phyloP scores from a whole-genome alignment of 2,113 vertebrate species.

The Dascyllus trimaculatus region DNA sequence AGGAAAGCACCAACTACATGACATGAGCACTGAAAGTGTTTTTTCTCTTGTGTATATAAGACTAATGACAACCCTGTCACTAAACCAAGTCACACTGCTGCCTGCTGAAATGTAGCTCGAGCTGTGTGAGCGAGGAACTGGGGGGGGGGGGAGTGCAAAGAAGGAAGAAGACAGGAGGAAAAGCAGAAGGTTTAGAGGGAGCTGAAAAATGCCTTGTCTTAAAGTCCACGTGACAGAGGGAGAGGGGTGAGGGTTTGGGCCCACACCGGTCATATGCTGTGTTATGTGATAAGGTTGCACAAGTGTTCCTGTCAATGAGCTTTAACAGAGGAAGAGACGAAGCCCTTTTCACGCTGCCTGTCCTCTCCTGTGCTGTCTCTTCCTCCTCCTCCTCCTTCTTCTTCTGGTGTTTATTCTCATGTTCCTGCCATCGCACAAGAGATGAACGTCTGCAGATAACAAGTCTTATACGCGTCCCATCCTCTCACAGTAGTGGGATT shows the following conservation, averaged over 20 bases:
- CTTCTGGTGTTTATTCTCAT: slow-evolving; percentile 16
- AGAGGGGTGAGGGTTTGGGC: slow-evolving; percentile 34
- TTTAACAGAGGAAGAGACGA: slow-evolving; percentile 35
- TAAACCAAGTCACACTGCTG: slow-evolving; percentile 61
- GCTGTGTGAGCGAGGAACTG: background rate
- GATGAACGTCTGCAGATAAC: slow-evolving; percentile 71
- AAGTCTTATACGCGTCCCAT: slow-evolving; percentile 8
- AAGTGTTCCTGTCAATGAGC: slow-evolving; percentile 68
- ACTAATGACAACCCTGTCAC: slow-evolving; percentile 67
- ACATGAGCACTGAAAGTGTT: slow-evolving; percentile 68
- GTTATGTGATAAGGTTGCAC: slow-evolving; percentile 70
- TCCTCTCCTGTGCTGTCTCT: slow-evolving; percentile 6
- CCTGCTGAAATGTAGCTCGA: slow-evolving; percentile 12
- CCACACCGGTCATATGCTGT: slow-evolving; percentile 63
- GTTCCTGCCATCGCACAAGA: slow-evolving; percentile 25
- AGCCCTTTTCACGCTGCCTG: slow-evolving; percentile 16
- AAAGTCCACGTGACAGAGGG: slow-evolving; percentile 52
- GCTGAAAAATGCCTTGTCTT: slow-evolving; percentile 38
- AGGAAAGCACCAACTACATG: slow-evolving; percentile 42
- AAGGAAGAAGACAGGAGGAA: background rate
- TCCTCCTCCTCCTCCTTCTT: slow-evolving; percentile 10
- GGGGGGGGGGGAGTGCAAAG: background rate
- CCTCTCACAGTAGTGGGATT: slow-evolving; percentile 62
- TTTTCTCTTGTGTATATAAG: slow-evolving; percentile 49
- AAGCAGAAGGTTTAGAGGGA: slow-evolving; percentile 2